Base-by-base conservation (phyloP, 2,113 vertebrate species). In the Rhabdornis inornatus region DNA sequence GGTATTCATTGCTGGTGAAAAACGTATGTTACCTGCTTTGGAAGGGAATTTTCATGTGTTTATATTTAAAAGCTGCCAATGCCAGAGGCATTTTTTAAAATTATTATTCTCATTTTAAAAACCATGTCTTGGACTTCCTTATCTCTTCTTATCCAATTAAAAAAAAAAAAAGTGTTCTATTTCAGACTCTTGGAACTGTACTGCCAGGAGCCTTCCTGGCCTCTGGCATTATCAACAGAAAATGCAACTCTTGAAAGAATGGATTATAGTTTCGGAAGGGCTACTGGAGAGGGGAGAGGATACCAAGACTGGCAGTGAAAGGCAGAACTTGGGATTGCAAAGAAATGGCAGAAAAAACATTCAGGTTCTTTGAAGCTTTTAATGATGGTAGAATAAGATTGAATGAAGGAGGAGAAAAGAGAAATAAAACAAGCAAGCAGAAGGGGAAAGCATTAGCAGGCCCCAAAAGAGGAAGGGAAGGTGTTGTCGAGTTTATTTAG, bases 141-240 rank as follows among this genome's bases (percentile, higher is more conserved):
- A 49, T 79, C 71, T 77, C 13, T 23, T 75, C 33, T 86, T 30
- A 63, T 28, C 27, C 40, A 42, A 42, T 42, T 42, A 5, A 30
- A 65, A 64, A 83, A 83, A 25, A 64, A 84, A 61, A 84, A 83
- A 75, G 61, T 91, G 78, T 91, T 95, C 35, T 2, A 21, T 85
- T 78, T 69, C 0, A 3, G 71, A 44, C 47, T 77, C 30, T 78
- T 56, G 25, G 68, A 90, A 30, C 64, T 76, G 33, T 50, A 9
- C 31, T 63, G 81, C 87, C 57, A 84, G 74, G 53, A 95, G 91
- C 84, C 61, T 95, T 96, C 95, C 91, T 96, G 87, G 94, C 91
- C 80, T 92, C 89, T 72, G 77, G 87, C 77, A 23, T 55, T 94
- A n/a, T 70, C 85, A 91, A 87, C 83, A 89, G 90, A 89, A 90